Percentiles rank a stretch among this genome's conserved stretches.
These are phyloP conservation scores for Melanerpes formicivorus DNA, from an alignment of 2,113 vertebrate species.

Conservation along the genomic window DNA sequence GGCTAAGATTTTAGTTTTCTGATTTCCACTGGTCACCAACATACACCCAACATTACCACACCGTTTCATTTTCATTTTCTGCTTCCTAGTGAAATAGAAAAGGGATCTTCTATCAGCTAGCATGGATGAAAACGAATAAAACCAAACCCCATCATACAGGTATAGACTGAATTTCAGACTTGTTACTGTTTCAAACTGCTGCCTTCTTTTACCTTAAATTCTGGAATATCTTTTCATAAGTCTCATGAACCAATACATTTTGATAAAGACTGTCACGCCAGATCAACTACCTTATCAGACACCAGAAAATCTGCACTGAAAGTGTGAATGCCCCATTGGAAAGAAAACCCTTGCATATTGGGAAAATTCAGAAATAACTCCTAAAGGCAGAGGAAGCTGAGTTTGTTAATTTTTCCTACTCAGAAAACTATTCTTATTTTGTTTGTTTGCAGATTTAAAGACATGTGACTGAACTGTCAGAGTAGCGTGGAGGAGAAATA, in stretches of 20 bases:
- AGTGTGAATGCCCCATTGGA: not conserved
- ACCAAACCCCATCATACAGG: not conserved
- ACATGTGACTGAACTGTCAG: not conserved
- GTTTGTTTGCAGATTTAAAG: conserved; percentile 15
- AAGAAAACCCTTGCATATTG: not conserved
- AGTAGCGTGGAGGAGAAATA: not conserved
- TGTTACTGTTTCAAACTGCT: not conserved
- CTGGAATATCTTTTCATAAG: not conserved
- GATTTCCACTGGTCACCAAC: not conserved
- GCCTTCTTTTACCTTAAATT: not conserved
- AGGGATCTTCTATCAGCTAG: not conserved
- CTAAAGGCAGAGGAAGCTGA: not conserved
- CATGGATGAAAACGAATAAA: not conserved
- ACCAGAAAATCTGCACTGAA: not conserved
- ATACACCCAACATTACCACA: not conserved
- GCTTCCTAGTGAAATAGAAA: not conserved
- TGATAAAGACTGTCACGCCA: not conserved
- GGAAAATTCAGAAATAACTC: not conserved
- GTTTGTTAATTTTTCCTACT: not conserved
- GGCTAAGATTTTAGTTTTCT: not conserved
- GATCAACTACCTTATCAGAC: not conserved
- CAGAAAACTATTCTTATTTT: not conserved
- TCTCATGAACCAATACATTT: not conserved
- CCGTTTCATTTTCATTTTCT: not conserved
- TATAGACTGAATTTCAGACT: not conserved